Evolutionary conservation across 2,797 vertebrate genomes (phyloP).

Genomic region (Pangasius larnaudii): DNA sequence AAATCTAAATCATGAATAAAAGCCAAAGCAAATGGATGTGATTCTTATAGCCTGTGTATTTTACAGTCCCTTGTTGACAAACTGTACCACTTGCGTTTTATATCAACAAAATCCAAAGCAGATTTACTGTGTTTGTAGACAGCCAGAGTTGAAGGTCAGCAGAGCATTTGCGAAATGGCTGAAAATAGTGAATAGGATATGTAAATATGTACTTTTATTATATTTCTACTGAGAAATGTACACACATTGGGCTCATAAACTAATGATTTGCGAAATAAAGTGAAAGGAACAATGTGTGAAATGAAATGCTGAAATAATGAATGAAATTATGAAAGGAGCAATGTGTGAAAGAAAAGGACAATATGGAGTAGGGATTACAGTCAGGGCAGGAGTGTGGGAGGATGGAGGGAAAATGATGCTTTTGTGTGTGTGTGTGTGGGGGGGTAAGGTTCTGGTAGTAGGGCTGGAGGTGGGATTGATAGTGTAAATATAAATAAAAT

Average conservation of each 20-base stretch:
- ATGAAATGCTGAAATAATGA: no score
- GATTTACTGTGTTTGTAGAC: not conserved
- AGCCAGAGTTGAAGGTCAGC: not conserved
- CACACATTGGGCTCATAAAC: not conserved
- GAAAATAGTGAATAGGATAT: not conserved
- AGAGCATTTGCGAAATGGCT: not conserved
- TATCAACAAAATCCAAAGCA: not conserved
- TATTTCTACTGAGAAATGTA: not conserved
- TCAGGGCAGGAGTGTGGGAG: not conserved
- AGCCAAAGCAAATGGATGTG: slow-evolving; percentile 15
- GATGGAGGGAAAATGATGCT: slow-evolving; percentile 24
- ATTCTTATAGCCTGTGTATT: slow-evolving; percentile 12
- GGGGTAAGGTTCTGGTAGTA: not conserved
- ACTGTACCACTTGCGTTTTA: not conserved
- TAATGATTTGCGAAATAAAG: no score
- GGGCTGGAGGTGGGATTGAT: not conserved
- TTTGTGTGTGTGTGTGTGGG: not conserved
- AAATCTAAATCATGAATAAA: not conserved
- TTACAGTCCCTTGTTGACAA: not conserved
- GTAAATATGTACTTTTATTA: not conserved
- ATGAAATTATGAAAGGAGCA: slow-evolving; percentile 1
- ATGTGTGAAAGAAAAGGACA: slow-evolving; percentile 28
- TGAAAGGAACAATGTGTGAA: slow-evolving; percentile 12
- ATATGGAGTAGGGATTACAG: slow-evolving; percentile 26
- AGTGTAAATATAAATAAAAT: not conserved